Base-by-base conservation (phyloP, 30 jellyfish, hydroid and myxozoan genomes). In the Chironex yamaguchii region DNA sequence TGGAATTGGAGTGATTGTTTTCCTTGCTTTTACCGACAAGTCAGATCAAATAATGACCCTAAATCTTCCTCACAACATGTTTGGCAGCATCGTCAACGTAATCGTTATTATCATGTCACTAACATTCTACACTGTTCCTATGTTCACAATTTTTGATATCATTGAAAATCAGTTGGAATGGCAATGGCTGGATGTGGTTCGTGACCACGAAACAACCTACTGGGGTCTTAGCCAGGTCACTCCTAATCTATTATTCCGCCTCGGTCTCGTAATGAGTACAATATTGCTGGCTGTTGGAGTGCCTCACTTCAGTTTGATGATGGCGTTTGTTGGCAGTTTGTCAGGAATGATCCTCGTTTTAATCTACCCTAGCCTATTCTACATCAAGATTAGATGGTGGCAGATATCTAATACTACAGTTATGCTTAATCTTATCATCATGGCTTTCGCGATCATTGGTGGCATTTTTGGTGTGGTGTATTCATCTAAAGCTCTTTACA, bases 271-370 rank as follows among this genome's bases (percentile, higher is more conserved):
- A 23, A 17, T 88, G 32, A 51, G 92, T 33, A 86, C 92, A 29
- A 92, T 92, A 65, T 28, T 81, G 51, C 31, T 92, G 0, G 98
- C 97, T 25, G 89, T 81, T 28, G 92, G 94, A 1, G 95, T 92
- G 49, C 98, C 98, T 4, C 98, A 92, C 74, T 92, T 92, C 49
- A 92, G 98, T 62, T 71, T 92, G 87, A 80, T 92, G 92, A 92
- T 92, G 98, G 95, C 98, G 14, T 92, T 92, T 53, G 98, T 92
- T 42, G 98, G 98, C 49, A 92, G 94, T 76, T 77, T 92, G 23
- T 64, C 98, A 0, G 98, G 98, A 17, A 80, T 79, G 92, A 69
- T 82, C 53, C 80, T 92, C 49, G 98, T 71, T 34, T 86, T 92
- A 34, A 74, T 92, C 50, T 92, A 85, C 72, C 98, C 98, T 23